Evolutionary conservation across 2,113 vertebrate species (phyloP).

Genomic region (Nyctibius bracteatus): DNA sequence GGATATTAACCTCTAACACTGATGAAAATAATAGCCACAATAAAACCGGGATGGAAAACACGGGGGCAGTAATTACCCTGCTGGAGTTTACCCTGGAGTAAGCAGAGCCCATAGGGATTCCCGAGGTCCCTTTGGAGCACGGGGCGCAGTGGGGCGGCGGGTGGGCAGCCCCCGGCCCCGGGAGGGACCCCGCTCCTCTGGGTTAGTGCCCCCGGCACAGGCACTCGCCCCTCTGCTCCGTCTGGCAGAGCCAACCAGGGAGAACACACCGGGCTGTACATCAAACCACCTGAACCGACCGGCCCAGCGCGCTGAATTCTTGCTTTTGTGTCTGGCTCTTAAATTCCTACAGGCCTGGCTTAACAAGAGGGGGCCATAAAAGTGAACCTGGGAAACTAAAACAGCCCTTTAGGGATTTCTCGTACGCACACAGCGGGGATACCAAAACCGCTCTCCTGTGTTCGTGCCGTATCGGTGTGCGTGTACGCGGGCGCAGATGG

Average conservation of each 20-base stretch:
- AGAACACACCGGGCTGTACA: conserved; percentile 34
- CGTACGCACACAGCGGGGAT: not conserved
- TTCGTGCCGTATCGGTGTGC: not conserved
- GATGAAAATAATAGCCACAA: conserved; percentile 78
- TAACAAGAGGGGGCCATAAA: conserved; percentile 52
- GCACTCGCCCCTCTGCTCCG: not conserved
- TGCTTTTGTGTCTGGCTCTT: conserved; percentile 52
- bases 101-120: not conserved
- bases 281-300: conserved; percentile 48
- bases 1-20: conserved; percentile 79
- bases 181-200: not conserved
- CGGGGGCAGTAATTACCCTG: conserved; percentile 64
- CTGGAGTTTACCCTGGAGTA: conserved; percentile 44
- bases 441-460: conserved; percentile 13
- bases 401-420: conserved; percentile 45
- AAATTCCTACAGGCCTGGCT: conserved; percentile 60
- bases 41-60: conserved; percentile 69
- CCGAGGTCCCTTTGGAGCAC: not conserved
- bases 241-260: conserved; percentile 19
- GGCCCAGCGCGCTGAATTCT: conserved; percentile 12
- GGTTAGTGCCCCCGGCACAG: not conserved
- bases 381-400: conserved; percentile 54
- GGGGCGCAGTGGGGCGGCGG: accelerated
- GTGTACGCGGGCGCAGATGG: accelerated
- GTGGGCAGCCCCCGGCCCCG: accelerated